Evolutionary conservation across 2,797 vertebrate species (phyloP), one percentile per base, ranked within the genome.

Genomic region (Pseudopleuronectes americanus): DNA sequence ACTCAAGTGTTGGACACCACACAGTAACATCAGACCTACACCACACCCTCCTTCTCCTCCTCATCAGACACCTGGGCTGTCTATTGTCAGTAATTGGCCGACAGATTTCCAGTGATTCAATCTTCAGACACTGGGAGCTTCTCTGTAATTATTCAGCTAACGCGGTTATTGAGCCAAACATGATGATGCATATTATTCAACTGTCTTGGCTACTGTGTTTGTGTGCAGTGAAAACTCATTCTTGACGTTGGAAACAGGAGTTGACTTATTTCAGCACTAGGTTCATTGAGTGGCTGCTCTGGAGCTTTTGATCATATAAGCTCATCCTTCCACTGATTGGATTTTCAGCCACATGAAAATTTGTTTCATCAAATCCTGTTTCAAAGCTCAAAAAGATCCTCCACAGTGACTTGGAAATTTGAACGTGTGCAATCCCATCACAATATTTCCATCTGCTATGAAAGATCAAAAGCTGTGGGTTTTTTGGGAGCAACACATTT

Each of bases 71-170:
- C 21, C 23, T 65, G 52, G 16, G 12, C 63, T 33, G 41, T 19
- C 23, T 33, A 47, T 61, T 45, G n/a, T 19, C 66, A 36, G 55
- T 26, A 24, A 24, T 26, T 51, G 65, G 55, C 14, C 4, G 24
- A 57, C 28, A 67, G 43, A 49, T 26, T 26, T 57, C 55, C 45
- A 68, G 24, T 43, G 49, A 55, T 24, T 65, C 53, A 47, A 8
- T 56, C 52, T 56, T 56, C 19, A 47, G 17, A 45, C 52, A 31
- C 38, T 16, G 17, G 38, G 62, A 45, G 48, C 19, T 21, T n/a
- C 57, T 53, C 24, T 43, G 48, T 59, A 22, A 60, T 69, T 45
- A 69, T 69, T 60, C 24, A 71, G 43, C 3, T 17, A 49, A 28
- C 14, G 10, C 19, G 26, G 22, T 22, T 28, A 45, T 14, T 22